phyloP scores from a whole-genome alignment of 2,113 vertebrate species.

The Melanostigma gelatinosum region DNA sequence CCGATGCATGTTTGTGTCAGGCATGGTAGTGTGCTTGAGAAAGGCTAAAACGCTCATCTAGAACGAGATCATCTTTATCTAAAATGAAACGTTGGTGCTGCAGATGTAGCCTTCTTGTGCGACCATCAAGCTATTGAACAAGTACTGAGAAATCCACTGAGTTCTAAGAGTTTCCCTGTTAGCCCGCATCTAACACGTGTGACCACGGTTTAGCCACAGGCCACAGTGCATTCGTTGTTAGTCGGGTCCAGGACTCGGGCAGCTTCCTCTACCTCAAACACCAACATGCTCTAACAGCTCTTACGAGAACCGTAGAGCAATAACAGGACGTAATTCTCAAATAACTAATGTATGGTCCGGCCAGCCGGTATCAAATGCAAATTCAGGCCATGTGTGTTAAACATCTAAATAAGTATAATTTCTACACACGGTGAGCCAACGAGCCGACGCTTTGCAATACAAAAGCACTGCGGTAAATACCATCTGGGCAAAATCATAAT shows the following conservation, averaged over 20 bases:
- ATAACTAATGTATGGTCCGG: neutral
- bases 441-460: neutral
- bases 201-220: slow-evolving; percentile 49
- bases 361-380: slow-evolving; percentile 14
- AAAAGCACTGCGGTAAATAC: slow-evolving; percentile 8
- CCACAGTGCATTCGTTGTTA: slow-evolving; percentile 24
- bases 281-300: slow-evolving; percentile 29
- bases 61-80: neutral
- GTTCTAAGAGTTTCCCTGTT: slow-evolving; percentile 24
- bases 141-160: slow-evolving; percentile 18
- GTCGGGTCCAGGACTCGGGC: slow-evolving; percentile 12
- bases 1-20: neutral
- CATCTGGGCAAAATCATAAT: slow-evolving; percentile 1
- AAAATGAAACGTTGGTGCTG: neutral
- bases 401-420: slow-evolving; percentile 1
- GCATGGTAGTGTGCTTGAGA: neutral
- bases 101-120: neutral
- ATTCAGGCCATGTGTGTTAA: slow-evolving; percentile 13
- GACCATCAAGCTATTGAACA: slow-evolving; percentile 8
- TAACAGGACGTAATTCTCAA: slow-evolving; percentile 7
- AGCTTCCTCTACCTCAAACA: slow-evolving; percentile 51
- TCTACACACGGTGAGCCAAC: neutral
- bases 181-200: slow-evolving; percentile 52
- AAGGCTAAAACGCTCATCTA: neutral
- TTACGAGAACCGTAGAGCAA: slow-evolving; percentile 10